phyloP scores from a whole-genome alignment of 2,888 invertebrate genomes.

The Philaethria dido region DNA sequence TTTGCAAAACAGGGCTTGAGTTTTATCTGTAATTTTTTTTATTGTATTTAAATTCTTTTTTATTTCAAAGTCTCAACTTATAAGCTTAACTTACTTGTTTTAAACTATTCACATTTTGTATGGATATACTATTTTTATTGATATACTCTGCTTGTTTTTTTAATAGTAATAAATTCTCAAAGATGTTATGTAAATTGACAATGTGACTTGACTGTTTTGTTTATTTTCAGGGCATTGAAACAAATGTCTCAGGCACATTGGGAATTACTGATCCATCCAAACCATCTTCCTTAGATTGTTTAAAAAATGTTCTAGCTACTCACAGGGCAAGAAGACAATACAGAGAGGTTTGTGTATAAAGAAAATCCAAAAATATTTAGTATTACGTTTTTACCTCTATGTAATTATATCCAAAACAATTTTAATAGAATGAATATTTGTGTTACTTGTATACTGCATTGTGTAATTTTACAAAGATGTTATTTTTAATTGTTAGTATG shows the following conservation, averaged over 20 bases:
- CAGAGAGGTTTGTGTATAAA: conserved; percentile 84
- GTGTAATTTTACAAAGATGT: background rate
- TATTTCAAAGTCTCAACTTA: too few species aligned
- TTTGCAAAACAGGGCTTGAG: too few species aligned
- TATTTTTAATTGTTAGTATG: background rate
- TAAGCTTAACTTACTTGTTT: too few species aligned
- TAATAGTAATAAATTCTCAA: too few species aligned
- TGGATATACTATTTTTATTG: too few species aligned
- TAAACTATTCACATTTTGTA: too few species aligned
- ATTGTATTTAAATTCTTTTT: too few species aligned
- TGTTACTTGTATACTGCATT: too few species aligned
- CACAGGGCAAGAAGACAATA: conserved; percentile 89
- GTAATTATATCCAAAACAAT: background rate
- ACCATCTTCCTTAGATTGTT: conserved; percentile 84
- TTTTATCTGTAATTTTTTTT: too few species aligned
- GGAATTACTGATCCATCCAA: conserved; percentile 65
- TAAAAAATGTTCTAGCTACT: conserved; percentile 87
- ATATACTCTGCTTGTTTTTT: background rate
- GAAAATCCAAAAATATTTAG: background rate
- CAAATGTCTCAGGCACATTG: conserved; percentile 69
- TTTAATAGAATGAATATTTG: background rate
- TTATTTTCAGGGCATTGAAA: conserved; percentile 58
- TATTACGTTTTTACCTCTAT: background rate
- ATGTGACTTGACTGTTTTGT: background rate
- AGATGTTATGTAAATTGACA: background rate